These are phyloP conservation scores for Bicyclus anynana DNA, from an alignment of 1,140 invertebrate genomes.

Conservation along the genomic window DNA sequence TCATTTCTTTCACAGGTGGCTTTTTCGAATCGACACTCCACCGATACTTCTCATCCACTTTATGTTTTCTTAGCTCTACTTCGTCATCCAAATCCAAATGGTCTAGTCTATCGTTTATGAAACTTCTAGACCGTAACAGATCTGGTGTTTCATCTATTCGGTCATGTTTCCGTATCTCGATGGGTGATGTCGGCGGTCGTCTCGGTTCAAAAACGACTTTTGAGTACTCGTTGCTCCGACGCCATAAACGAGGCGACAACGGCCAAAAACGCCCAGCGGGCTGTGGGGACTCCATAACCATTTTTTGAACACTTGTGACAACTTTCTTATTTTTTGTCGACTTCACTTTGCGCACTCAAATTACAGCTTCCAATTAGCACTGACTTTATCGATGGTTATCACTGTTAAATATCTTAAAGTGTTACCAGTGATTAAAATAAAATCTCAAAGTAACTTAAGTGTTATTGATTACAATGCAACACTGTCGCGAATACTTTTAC, in stretches of 20 bases:
- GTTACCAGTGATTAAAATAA: slow-evolving; percentile 24
- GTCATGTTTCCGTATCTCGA: slow-evolving; percentile 45
- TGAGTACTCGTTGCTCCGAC: slow-evolving; percentile 65
- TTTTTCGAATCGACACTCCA: slow-evolving; percentile 55
- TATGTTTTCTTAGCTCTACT: slow-evolving; percentile 26
- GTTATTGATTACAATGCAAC: neutral
- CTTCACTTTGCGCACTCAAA: slow-evolving; percentile 15
- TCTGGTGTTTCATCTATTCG: slow-evolving; percentile 56
- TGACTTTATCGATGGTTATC: slow-evolving; percentile 39
- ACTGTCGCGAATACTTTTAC: neutral
- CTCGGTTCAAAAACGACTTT: slow-evolving; percentile 69
- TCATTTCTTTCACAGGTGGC: slow-evolving; percentile 54
- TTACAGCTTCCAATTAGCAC: slow-evolving; percentile 15
- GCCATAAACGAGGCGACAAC: slow-evolving; percentile 62
- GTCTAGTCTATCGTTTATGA: slow-evolving; percentile 55
- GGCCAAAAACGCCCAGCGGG: slow-evolving; percentile 63
- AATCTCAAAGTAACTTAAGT: neutral
- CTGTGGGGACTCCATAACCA: slow-evolving; percentile 69
- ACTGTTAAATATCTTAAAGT: neutral
- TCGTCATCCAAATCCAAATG: slow-evolving; percentile 54
- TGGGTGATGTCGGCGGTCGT: slow-evolving; percentile 53
- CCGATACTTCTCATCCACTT: slow-evolving; percentile 24
- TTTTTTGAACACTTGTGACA: slow-evolving; percentile 39
- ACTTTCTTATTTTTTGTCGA: slow-evolving; percentile 10
- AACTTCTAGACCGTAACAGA: slow-evolving; percentile 50